Evolutionary conservation across 2,797 vertebrate species (phyloP), one percentile per base, ranked within the genome.

Genomic region (Epinephelus awoara): DNA sequence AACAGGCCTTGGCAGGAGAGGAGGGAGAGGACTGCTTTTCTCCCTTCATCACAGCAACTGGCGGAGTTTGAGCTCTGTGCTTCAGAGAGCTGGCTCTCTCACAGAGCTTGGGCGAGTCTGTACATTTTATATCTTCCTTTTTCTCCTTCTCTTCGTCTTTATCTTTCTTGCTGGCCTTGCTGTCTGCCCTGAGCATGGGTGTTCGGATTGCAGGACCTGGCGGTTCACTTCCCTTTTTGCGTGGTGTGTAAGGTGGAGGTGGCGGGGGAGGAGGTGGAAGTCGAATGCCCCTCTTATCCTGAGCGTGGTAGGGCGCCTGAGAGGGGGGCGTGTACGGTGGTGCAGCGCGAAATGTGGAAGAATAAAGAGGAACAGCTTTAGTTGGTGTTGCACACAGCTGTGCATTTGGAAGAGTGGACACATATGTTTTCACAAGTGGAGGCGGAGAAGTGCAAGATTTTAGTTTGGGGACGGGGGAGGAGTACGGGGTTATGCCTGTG

Each of bases 241-340:
- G 94, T 42, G 95, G 95, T n/a, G 94, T 95, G 84, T 96, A 96
- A 12, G 95, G 95, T 66, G 95, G 95, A 46, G 95, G 95, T 21
- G 92, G 92, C n/a, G 95, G 94, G 14, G 95, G 94, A 69, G 95
- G 95, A 79, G 95, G 95, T 77, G 95, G 95, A 85, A 95, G 94
- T 89, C 92, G 92, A 81, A 93, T 85, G 86, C 93, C 94, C 93
- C 92, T 94, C 86, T 94, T 94, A 82, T 95, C 94, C 95, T 96
- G 95, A 95, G 94, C 78, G 59, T 77, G 94, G 63, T 85, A 79
- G 47, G 91, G 88, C 79, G 93, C 87, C 91, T 95, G 94, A 91
- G 94, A 92, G 58, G 94, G 93, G 51, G 93, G 93, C 0, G 94
- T 94, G 75, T 95, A 93, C 6, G 93, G 94, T 40, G 93, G 94